phyloP scores from a whole-genome alignment of 1,140 invertebrate genomes.

The Zaprionus ghesquierei region DNA sequence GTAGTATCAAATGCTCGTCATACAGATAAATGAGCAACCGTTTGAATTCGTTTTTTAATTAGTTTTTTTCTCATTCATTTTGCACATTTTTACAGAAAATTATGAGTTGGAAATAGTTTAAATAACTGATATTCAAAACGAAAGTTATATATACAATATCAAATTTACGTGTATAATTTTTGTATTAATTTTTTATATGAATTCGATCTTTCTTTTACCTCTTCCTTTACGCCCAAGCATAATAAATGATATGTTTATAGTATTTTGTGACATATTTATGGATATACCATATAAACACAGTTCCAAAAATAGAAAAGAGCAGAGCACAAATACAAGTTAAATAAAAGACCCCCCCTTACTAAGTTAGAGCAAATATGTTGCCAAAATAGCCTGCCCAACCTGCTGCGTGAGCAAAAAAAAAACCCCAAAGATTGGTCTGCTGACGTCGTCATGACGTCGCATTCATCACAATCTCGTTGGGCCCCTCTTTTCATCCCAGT shows the following conservation, averaged over 20 bases:
- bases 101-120: constrained; percentile 13
- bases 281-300: background rate
- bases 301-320: background rate
- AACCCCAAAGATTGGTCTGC: background rate
- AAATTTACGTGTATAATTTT: no score
- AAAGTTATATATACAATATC: background rate
- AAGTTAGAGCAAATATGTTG: background rate
- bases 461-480: background rate
- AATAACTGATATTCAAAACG: constrained; percentile 10
- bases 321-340: background rate
- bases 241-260: no score
- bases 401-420: background rate
- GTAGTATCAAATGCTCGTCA: background rate
- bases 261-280: background rate
- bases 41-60: background rate
- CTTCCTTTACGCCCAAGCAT: no score
- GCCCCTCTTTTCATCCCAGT: background rate
- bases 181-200: constrained; percentile 1
- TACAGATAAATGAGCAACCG: background rate
- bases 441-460: background rate
- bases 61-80: background rate
- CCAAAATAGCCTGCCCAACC: background rate
- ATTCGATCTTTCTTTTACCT: no score
- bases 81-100: background rate
- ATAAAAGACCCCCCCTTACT: background rate